phyloP scores from a whole-genome alignment of 1,140 invertebrate species.

The Drosophila sproati region DNA sequence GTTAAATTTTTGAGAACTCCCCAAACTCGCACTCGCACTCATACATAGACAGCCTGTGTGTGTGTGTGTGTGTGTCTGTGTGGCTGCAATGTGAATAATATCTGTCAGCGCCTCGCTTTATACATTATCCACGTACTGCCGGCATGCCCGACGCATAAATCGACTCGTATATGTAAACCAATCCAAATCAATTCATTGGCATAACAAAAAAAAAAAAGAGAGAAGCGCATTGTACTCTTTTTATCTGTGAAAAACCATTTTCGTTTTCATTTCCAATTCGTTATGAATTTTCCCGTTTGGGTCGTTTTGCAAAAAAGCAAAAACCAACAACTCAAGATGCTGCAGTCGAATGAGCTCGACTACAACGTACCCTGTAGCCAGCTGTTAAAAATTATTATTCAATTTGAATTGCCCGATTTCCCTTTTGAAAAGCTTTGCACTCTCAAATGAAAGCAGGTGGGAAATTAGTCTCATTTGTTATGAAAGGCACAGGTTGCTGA shows the following conservation, averaged over 20 bases:
- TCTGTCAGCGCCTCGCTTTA: slow-evolving; percentile 79
- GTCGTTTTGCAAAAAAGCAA: slow-evolving; percentile 52
- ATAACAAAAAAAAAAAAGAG: slow-evolving; percentile 43
- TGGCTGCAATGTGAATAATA: slow-evolving; percentile 77
- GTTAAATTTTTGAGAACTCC: slow-evolving; percentile 28
- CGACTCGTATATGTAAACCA: slow-evolving; percentile 47
- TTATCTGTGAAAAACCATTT: slow-evolving; percentile 44
- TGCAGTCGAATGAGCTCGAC: too few species aligned
- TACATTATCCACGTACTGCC: slow-evolving; percentile 47
- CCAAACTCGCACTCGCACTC: slow-evolving; percentile 15
- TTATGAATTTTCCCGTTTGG: slow-evolving; percentile 16
- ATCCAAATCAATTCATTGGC: slow-evolving; percentile 33
- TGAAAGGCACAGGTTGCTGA: too few species aligned
- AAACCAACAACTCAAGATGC: background rate
- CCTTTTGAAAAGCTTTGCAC: too few species aligned
- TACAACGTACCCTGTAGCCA: too few species aligned
- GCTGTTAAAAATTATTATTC: too few species aligned
- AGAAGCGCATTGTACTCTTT: slow-evolving; percentile 67
- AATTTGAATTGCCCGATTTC: too few species aligned
- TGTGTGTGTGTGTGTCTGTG: slow-evolving; percentile 37
- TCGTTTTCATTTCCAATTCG: slow-evolving; percentile 35
- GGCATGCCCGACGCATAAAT: slow-evolving; percentile 38
- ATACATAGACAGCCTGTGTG: slow-evolving; percentile 6
- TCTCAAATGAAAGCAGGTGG: too few species aligned
- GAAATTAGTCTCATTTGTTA: too few species aligned